Evolutionary conservation across 2,888 invertebrate genomes (phyloP).

Genomic region (Cybosia mesomella): DNA sequence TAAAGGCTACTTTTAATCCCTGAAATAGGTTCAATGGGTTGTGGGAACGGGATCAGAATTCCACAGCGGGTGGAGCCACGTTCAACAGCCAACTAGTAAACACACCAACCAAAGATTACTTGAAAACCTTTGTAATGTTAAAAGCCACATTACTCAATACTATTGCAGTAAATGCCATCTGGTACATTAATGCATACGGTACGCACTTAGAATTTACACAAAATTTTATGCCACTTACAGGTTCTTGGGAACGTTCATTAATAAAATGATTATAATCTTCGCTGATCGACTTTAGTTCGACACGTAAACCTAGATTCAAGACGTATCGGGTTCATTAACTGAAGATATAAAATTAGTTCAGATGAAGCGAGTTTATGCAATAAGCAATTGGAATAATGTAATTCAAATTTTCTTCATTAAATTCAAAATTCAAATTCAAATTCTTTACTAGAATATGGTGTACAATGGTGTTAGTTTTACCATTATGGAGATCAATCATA

Average conservation of each 20-base stretch:
- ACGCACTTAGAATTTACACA: constrained; percentile 7
- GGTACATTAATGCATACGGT: background rate
- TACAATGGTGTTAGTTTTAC: too few relatives aligned
- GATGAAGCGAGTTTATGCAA: background rate
- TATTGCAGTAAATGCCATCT: constrained; percentile 31
- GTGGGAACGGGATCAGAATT: too few relatives aligned
- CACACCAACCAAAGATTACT: background rate
- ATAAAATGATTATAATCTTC: constrained; percentile 13
- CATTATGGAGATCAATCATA: too few relatives aligned
- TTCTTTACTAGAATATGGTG: too few relatives aligned
- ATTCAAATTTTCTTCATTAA: background rate
- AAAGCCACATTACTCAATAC: background rate
- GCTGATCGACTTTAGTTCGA: too few relatives aligned
- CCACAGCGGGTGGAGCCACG: too few relatives aligned
- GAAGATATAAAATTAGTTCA: background rate
- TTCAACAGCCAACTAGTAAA: too few relatives aligned
- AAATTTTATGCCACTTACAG: constrained; percentile 18
- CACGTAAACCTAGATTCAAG: background rate
- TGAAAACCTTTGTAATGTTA: background rate
- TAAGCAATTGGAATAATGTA: background rate
- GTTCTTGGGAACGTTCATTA: constrained; percentile 7
- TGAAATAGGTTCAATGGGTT: too few relatives aligned
- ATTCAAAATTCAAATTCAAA: too few relatives aligned
- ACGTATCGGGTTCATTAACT: background rate
- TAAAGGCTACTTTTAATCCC: too few relatives aligned